phyloP scores from a whole-genome alignment of 2,888 invertebrate genomes.

The Drosophila dives region DNA sequence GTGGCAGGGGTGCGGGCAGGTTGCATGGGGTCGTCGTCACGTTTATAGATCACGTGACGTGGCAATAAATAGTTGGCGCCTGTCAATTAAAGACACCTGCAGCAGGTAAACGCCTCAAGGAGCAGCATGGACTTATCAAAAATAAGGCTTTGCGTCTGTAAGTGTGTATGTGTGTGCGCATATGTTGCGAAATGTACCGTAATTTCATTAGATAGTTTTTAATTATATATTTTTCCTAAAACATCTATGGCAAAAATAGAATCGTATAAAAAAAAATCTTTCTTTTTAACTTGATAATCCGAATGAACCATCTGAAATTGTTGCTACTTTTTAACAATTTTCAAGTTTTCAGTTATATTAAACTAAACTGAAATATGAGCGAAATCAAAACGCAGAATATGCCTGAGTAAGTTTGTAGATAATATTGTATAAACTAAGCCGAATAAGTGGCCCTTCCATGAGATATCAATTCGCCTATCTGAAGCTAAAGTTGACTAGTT shows the following conservation, averaged over 20 bases:
- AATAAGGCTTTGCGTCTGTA: background rate
- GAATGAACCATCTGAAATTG: background rate
- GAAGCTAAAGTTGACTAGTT: conserved; percentile 45
- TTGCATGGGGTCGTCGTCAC: conserved; percentile 26
- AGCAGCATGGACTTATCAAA: background rate
- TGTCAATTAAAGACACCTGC: conserved; percentile 78
- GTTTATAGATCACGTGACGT: conserved; percentile 75
- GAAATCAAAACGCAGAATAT: background rate
- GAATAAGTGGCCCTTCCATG: background rate
- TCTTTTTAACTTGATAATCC: background rate
- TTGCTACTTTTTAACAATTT: background rate
- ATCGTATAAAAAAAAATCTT: background rate
- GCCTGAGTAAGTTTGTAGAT: background rate
- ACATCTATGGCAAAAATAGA: background rate
- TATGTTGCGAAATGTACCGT: background rate
- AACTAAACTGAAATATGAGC: background rate
- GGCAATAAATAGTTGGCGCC: conserved; percentile 74
- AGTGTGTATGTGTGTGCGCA: no score
- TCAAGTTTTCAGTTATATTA: background rate
- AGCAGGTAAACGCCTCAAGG: conserved; percentile 31
- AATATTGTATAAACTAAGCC: background rate
- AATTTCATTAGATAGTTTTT: background rate
- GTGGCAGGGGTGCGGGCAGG: background rate
- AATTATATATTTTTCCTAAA: background rate
- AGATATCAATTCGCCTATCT: conserved; percentile 51